phyloP scores from a whole-genome alignment of 2,888 invertebrate genomes.

The Bombylius discolor region DNA sequence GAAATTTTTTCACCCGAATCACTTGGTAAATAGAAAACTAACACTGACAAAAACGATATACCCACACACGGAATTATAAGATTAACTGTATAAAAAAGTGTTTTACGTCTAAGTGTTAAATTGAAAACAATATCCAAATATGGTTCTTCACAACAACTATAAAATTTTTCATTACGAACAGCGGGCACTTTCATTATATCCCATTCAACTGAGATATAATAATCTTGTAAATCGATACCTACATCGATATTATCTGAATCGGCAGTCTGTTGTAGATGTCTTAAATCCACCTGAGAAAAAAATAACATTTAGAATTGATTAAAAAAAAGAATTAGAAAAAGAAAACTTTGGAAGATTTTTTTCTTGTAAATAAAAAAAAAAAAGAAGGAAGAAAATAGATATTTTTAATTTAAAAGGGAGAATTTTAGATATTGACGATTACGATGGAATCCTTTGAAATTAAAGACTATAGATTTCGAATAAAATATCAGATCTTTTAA shows the following conservation, averaged over 20 bases:
- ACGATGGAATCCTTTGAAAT: no score
- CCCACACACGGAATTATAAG: constrained; percentile 95
- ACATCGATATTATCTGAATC: constrained; percentile 79
- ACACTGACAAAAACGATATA: constrained; percentile 89
- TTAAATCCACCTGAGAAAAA: constrained; percentile 61
- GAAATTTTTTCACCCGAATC: constrained; percentile 98
- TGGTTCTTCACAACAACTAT: constrained; percentile 94
- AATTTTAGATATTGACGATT: no score
- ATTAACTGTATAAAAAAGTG: constrained; percentile 95
- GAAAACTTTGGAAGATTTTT: no score
- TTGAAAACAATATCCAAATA: constrained; percentile 97
- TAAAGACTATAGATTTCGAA: no score
- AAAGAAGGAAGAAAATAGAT: no score
- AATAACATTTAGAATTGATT: background rate
- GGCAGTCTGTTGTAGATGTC: constrained; percentile 74
- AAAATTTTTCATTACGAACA: constrained; percentile 79
- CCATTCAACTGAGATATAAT: constrained; percentile 97
- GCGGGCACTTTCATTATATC: constrained; percentile 91
- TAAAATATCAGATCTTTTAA: no score
- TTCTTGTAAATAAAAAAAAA: no score
- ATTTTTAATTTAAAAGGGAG: no score
- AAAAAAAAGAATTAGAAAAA: background rate
- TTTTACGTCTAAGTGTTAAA: constrained; percentile 85
- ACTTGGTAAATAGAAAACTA: constrained; percentile 95
- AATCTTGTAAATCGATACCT: constrained; percentile 85